phyloP scores from a whole-genome alignment of 1,140 invertebrate species.

The Drosophila fuyamai region DNA sequence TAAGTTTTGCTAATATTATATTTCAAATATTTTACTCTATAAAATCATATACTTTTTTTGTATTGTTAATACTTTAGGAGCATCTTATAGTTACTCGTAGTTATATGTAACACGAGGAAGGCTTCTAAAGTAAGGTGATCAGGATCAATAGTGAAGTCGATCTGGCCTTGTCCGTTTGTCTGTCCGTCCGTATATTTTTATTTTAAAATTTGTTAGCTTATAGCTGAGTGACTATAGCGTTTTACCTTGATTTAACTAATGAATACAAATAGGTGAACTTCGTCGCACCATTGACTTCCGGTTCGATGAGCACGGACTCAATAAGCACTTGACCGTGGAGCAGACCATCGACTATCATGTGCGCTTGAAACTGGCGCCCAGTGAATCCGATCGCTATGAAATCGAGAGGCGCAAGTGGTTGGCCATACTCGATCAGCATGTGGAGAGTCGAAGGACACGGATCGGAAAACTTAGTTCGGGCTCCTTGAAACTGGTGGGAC shows the following conservation, averaged over 20 bases:
- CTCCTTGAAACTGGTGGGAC: constrained; percentile 44
- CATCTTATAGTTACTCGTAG: too few species aligned
- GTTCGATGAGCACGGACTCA: constrained; percentile 53
- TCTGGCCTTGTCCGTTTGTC: too few species aligned
- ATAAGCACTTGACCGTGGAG: constrained; percentile 48
- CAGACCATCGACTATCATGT: constrained; percentile 71
- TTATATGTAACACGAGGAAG: too few species aligned
- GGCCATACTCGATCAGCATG: constrained; percentile 31
- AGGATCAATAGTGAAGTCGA: too few species aligned
- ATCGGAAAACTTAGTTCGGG: constrained; percentile 34
- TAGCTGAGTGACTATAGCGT: too few species aligned
- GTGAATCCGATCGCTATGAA: constrained; percentile 12
- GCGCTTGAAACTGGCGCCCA: constrained; percentile 28
- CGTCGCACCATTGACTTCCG: constrained; percentile 52
- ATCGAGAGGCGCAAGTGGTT: constrained; percentile 64
- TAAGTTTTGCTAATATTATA: too few species aligned
- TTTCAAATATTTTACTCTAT: too few species aligned
- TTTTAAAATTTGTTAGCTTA: too few species aligned
- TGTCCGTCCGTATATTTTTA: too few species aligned
- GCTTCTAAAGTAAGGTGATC: too few species aligned
- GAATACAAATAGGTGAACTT: not conserved
- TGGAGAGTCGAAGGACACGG: constrained; percentile 4
- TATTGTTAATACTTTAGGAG: too few species aligned
- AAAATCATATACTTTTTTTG: too few species aligned
- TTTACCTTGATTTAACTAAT: not conserved